Base-by-base conservation (phyloP, 2,113 vertebrate genomes). In the Ahaetulla prasina region DNA sequence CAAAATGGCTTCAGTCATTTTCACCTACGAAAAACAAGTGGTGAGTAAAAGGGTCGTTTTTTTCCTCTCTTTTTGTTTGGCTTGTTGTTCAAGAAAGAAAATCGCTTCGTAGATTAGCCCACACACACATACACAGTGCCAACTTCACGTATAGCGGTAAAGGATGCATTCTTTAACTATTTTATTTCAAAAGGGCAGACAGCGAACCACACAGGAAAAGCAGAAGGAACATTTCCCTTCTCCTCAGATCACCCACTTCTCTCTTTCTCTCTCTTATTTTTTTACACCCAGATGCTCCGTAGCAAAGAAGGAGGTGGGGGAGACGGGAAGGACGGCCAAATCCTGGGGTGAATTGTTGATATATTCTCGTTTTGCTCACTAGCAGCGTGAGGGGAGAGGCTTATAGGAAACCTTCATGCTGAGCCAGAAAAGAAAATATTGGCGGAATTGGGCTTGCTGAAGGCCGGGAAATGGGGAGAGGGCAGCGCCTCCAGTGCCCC, bases 1-100 rank as follows among this genome's bases (percentile, higher is more conserved):
- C 98, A 98, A 99, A 98, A 99, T 99, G 98, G 98, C 98, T 98
- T 97, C 98, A 98, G 98, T 98, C 98, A 97, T 97, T 98, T 97
- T 97, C 98, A 97, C 98, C 97, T 98, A 97, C 98, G 98, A 98
- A 98, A 98, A 97, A 97, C 97, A 96, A 97, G 97, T 97, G 98
- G 98, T 98, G 97, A 98, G 98, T 97, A 93, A 86, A 90, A 45
- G 49, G 88, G 88, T 14, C 16, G 86, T 25, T 50, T 54, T 49
- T 53, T 47, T 25, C 11, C n/a, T 23, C 20, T 20, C n/a, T 88
- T 30, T 74, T 80, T 3, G 35, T 80, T 39, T 80, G 1, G 35
- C 22, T 80, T 22, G 35, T 80, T 22, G 35, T 80, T 49, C 27
- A 49, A 86, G 22, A 49, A 50, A 86, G 25, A 27, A 49, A 47